A percentile compares a stretch with the other conserved stretches of the same genome.
Evolutionary conservation across 2,888 invertebrate genomes (phyloP).

Genomic region (Lepidochrysops patricia): DNA sequence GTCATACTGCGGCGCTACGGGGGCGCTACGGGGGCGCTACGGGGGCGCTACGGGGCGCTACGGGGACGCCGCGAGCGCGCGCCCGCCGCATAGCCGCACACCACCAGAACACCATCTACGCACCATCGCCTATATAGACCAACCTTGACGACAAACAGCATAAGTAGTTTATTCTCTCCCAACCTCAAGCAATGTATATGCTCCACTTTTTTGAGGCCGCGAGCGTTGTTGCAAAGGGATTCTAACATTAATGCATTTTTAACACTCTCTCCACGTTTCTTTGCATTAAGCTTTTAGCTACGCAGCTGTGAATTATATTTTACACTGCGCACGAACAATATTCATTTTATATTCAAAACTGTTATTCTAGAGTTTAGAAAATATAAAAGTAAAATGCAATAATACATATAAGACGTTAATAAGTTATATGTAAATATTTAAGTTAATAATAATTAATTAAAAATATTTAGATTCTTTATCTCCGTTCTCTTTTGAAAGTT

Average conservation of each 20-base stretch:
- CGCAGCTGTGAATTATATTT: not conserved
- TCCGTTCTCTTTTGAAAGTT: not conserved
- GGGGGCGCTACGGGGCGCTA: conserved; percentile 54
- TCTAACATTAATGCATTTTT: conserved; percentile 9
- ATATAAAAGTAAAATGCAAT: too few species aligned
- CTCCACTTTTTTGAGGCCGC: conserved; percentile 12
- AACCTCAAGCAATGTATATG: not conserved
- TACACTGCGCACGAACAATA: too few species aligned
- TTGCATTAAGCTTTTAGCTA: not conserved
- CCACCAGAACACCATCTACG: conserved; percentile 35
- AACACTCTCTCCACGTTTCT: not conserved
- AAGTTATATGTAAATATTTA: too few species aligned
- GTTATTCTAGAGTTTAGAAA: too few species aligned
- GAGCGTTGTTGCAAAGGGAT: conserved; percentile 3
- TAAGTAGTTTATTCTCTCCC: conserved; percentile 11
- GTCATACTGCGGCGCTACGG: conserved; percentile 52
- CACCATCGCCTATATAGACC: conserved; percentile 64
- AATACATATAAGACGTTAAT: too few species aligned
- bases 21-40: too few species aligned
- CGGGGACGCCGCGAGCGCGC: conserved; percentile 41
- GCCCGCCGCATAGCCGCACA: conserved; percentile 37
- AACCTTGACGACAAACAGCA: conserved; percentile 40
- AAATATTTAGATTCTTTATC: too few species aligned
- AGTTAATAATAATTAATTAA: too few species aligned
- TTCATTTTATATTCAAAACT: too few species aligned